Conservation (phyloP, 2,113 vertebrate genomes). For the Ammodytes dubius region DNA sequence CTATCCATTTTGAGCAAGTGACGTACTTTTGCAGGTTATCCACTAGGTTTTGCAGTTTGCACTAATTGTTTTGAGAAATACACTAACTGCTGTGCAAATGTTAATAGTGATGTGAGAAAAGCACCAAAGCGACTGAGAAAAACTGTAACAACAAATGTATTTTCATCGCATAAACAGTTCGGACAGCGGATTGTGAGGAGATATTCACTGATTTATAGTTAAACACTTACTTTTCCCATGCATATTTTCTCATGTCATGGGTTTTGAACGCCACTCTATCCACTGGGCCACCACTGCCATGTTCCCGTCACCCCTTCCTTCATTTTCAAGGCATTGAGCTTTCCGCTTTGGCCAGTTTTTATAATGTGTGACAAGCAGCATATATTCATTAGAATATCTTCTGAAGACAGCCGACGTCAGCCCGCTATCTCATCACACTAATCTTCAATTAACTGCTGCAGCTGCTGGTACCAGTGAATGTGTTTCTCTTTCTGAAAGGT, state of each 20-base stretch:
- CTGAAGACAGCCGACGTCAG: constrained; percentile 39
- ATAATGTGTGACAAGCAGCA: constrained; percentile 32
- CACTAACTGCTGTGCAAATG: no score
- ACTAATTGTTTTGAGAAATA: no score
- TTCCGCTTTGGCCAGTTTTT: constrained; percentile 18
- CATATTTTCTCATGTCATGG: not conserved
- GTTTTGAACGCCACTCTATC: constrained; percentile 8
- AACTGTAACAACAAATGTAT: no score
- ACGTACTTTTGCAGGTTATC: no score
- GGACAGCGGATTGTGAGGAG: no score
- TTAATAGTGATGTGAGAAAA: no score
- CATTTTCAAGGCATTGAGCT: constrained; percentile 33
- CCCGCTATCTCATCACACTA: constrained; percentile 59
- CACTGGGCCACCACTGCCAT: not conserved
- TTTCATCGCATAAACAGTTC: no score
- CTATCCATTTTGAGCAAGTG: no score
- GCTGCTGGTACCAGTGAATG: constrained; percentile 54
- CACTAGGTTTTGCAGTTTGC: no score
- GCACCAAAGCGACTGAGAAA: no score
- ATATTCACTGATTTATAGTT: not conserved
- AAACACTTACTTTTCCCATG: not conserved
- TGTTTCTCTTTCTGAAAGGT: constrained; percentile 46
- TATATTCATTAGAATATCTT: constrained; percentile 61
- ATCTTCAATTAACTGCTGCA: constrained; percentile 71
- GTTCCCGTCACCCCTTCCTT: constrained; percentile 21